Base-by-base conservation (phyloP, 2,113 vertebrate genomes). In the Pterophyllum scalare region DNA sequence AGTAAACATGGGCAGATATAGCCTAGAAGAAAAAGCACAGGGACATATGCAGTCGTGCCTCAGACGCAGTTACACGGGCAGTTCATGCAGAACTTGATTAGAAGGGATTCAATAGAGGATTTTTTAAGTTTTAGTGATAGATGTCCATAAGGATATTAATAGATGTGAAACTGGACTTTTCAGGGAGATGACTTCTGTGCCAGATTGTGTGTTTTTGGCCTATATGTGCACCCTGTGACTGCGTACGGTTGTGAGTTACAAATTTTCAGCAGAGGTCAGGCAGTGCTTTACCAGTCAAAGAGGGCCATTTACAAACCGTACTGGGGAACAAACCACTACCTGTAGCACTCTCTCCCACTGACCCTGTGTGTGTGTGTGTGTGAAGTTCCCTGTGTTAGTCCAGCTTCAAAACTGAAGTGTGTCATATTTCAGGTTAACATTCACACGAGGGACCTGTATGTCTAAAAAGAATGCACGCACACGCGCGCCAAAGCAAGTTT, bases 401-500 rank as follows among this genome's bases (percentile, higher is more conserved):
- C 70, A 20, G 57, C 22, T 70, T 81, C 14, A 75, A 59, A 59
- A 62, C 7, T 60, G 75, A 60, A 85, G 75, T 77, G 82, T 13
- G 5, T 79, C 57, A 59, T 59, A 62, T 85, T 83, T 61, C 40
- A 64, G 35, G 22, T 87, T 89, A 60, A 83, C 79, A 26, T 78
- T 52, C 57, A 84, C 86, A 85, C 62, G 15, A 81, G 89, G 87
- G 89, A 90, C 61, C 61, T 15, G 12, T 77, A 75, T 77, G 70
- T 83, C 80, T 54, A 87, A 75, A 60, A 86, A 60, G 70, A 90
- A 93, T 81, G 84, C 72, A 72, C 77, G 5, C 79, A 75, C 81
- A 64, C 54, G 56, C 4, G 67, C 54, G 56, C 4, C 33, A 80
- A 88, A 89, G 77, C 15, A 28, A 17, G 75, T 86, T 93, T 93